These are phyloP conservation scores for Drosophila orena DNA, from an alignment of 1,140 invertebrate genomes.

Conservation along the genomic window DNA sequence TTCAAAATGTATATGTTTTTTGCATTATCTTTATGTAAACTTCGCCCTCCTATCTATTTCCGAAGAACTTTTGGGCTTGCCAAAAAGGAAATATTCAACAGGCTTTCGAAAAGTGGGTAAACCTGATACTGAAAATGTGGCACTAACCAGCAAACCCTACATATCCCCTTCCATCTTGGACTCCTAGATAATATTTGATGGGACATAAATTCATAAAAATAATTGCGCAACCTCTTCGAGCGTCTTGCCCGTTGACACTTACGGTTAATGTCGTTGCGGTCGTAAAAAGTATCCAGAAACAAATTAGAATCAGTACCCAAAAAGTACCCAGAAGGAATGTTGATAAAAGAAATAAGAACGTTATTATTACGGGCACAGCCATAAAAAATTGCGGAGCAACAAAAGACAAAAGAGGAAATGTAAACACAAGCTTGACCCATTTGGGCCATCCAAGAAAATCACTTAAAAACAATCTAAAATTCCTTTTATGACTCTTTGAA, in stretches of 20 bases:
- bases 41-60: not conserved
- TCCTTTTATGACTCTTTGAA: slow-evolving; percentile 23
- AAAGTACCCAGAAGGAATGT: slow-evolving; percentile 36
- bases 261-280: slow-evolving; percentile 72
- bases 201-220: slow-evolving; percentile 56
- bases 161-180: slow-evolving; percentile 11
- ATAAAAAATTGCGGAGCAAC: slow-evolving; percentile 49
- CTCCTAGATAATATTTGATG: slow-evolving; percentile 74
- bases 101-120: slow-evolving; percentile 7
- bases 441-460: slow-evolving; percentile 36
- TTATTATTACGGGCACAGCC: slow-evolving; percentile 47
- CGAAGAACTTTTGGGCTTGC: slow-evolving; percentile 30
- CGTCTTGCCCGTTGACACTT: slow-evolving; percentile 62
- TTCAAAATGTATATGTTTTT: too few relatives aligned
- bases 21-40: slow-evolving; percentile 3
- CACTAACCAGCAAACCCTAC: not conserved
- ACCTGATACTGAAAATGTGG: slow-evolving; percentile 2
- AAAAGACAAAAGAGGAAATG: slow-evolving; percentile 48
- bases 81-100: slow-evolving; percentile 28
- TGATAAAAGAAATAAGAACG: slow-evolving; percentile 33
- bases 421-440: slow-evolving; percentile 77
- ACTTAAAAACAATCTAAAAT: slow-evolving; percentile 20
- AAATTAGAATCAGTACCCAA: slow-evolving; percentile 48
- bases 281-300: slow-evolving; percentile 57
- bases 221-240: slow-evolving; percentile 20